These are phyloP conservation scores for Thryonomys swinderianus DNA, from an alignment of 2,113 vertebrate genomes.

Conservation along the genomic window DNA sequence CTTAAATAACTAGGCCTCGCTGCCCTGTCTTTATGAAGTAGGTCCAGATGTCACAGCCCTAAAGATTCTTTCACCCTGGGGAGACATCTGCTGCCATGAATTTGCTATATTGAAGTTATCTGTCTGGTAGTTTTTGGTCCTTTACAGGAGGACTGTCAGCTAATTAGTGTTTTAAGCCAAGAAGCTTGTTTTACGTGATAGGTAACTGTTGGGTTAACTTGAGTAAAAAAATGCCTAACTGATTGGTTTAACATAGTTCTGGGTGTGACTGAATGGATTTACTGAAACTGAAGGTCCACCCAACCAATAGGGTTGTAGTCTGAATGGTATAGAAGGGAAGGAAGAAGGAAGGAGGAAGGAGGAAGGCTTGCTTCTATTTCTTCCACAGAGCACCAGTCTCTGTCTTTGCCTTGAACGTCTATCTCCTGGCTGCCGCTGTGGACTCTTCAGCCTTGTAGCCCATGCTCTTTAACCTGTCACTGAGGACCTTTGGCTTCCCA, in stretches of 20 bases:
- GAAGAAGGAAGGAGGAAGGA: not conserved
- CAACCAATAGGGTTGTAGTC: not conserved
- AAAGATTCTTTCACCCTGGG: not conserved
- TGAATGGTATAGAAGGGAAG: not conserved
- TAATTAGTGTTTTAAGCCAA: not conserved
- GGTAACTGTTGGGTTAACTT: not conserved
- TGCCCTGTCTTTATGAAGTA: not conserved
- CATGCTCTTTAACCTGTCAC: too few species aligned
- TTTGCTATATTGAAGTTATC: not conserved
- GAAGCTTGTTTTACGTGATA: not conserved
- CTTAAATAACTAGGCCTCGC: not conserved
- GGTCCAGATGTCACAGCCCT: not conserved
- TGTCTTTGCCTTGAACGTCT: not conserved
- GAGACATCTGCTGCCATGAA: not conserved
- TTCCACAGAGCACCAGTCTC: not conserved
- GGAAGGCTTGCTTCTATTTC: not conserved
- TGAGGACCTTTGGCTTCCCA: not conserved
- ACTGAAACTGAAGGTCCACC: not conserved
- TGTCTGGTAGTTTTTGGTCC: not conserved
- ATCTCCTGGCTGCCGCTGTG: not conserved
- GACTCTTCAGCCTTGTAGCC: too few species aligned
- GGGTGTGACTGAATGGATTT: not conserved
- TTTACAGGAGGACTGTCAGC: not conserved
- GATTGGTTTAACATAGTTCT: not conserved
- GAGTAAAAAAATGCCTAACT: not conserved